Conservation (phyloP, 1,140 invertebrate species). For the Batillaria attramentaria region DNA sequence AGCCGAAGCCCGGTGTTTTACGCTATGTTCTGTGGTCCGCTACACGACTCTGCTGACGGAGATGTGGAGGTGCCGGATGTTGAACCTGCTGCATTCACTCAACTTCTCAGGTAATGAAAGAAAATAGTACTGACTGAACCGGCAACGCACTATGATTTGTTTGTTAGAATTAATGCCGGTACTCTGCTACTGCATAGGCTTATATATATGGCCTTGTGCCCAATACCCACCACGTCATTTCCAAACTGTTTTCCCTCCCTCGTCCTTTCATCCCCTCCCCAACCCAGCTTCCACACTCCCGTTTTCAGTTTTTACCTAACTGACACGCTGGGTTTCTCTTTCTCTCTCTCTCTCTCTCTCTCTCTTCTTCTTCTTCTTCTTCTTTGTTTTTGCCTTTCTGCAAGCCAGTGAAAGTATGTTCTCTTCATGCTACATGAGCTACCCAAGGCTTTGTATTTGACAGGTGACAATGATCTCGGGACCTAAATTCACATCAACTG, state of each 20-base stretch:
- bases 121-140: too few relatives aligned
- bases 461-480: too few relatives aligned
- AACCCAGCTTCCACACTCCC: not conserved
- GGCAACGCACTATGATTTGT: too few relatives aligned
- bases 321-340: not conserved
- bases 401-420: too few relatives aligned
- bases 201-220: too few relatives aligned
- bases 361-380: slow-evolving; percentile 21
- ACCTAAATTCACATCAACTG: too few relatives aligned
- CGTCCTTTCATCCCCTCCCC: not conserved
- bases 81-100: slow-evolving; percentile 46
- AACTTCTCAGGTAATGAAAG: slow-evolving; percentile 52
- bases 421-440: too few relatives aligned
- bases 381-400: not conserved
- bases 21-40: slow-evolving; percentile 45
- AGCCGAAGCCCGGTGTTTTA: slow-evolving; percentile 53
- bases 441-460: too few relatives aligned
- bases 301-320: not conserved
- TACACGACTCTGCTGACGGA: slow-evolving; percentile 35
- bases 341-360: not conserved
- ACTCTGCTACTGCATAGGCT: too few relatives aligned
- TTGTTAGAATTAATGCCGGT: too few relatives aligned
- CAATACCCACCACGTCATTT: not conserved
- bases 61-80: slow-evolving; percentile 56
- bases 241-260: not conserved